A percentile compares a stretch with the other conserved stretches of the same genome.
phyloP scores from a whole-genome alignment of 2,113 vertebrate genomes.

The Prietella phreatophila region DNA sequence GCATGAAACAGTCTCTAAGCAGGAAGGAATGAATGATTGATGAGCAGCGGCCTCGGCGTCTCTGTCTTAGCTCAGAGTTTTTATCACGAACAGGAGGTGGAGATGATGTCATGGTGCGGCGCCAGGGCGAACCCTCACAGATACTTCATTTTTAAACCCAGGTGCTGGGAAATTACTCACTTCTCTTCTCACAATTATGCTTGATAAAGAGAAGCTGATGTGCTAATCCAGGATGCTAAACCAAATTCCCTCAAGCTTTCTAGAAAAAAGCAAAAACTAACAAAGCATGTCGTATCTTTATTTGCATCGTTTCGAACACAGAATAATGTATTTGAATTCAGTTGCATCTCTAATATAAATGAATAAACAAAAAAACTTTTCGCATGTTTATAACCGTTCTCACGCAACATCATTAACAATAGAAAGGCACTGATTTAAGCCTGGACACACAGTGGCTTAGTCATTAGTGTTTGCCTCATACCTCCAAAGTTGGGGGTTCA shows the following conservation, averaged over 20 bases:
- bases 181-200: not conserved
- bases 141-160: conserved; percentile 9
- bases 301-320: not conserved
- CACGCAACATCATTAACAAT: not conserved
- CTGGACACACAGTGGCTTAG: no score
- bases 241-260: not conserved
- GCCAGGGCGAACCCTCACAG: not conserved
- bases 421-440: not conserved
- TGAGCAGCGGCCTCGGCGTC: not conserved
- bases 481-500: no score
- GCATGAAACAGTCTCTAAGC: conserved; percentile 18
- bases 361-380: not conserved
- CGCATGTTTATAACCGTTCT: not conserved
- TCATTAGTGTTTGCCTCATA: no score
- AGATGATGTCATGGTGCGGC: conserved; percentile 28
- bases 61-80: not conserved
- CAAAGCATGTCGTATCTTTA: not conserved
- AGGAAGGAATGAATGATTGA: conserved; percentile 24
- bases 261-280: not conserved
- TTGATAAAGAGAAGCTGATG: not conserved
- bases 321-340: not conserved
- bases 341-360: not conserved
- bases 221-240: not conserved
- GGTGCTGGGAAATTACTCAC: conserved; percentile 2
- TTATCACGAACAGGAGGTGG: not conserved